phyloP scores from a whole-genome alignment of 2,113 vertebrate genomes.

The Euleptes europaea region DNA sequence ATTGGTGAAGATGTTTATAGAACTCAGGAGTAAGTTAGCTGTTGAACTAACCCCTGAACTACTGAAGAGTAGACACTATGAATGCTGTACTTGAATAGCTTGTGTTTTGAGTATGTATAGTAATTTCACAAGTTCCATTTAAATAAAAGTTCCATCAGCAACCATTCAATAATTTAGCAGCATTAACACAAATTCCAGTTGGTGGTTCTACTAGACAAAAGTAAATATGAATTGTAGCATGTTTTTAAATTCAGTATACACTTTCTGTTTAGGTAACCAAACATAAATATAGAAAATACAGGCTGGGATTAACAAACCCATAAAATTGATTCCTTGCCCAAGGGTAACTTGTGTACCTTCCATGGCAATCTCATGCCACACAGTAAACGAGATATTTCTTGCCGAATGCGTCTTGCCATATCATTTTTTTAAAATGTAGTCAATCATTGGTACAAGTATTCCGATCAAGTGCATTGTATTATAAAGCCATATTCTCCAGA shows the following conservation, averaged over 20 bases:
- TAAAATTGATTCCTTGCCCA: background rate
- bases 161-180: background rate
- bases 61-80: background rate
- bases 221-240: background rate
- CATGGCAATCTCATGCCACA: background rate
- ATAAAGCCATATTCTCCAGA: background rate
- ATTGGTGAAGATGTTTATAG: background rate
- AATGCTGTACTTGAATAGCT: background rate
- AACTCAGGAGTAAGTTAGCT: background rate
- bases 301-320: background rate
- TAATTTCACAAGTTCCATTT: background rate
- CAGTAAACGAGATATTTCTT: background rate
- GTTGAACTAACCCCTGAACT: background rate
- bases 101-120: background rate
- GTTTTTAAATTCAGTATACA: background rate
- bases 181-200: background rate
- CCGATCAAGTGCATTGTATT: background rate
- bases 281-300: background rate
- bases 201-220: background rate
- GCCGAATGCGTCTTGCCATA: too few species aligned
- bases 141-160: background rate
- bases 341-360: background rate
- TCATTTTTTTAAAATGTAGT: background rate
- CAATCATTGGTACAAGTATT: background rate
- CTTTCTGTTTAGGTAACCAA: background rate